These are phyloP conservation scores for Brachionus calyciflorus DNA, from an alignment of 1,140 invertebrate species.

Conservation along the genomic window DNA sequence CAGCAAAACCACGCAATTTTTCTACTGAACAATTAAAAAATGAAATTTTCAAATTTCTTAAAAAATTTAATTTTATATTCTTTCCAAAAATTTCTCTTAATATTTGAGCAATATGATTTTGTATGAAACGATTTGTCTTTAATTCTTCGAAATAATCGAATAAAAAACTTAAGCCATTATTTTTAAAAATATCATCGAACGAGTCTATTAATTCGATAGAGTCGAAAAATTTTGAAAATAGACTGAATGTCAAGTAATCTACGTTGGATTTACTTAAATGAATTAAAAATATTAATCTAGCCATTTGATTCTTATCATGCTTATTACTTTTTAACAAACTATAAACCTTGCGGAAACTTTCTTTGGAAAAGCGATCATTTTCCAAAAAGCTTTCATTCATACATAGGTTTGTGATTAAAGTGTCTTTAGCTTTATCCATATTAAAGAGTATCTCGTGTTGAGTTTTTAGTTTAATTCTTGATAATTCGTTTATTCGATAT, in stretches of 20 bases:
- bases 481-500: not conserved
- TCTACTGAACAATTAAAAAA: conserved; percentile 23
- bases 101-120: not conserved
- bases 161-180: not conserved
- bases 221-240: conserved; percentile 34
- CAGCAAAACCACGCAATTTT: conserved; percentile 7
- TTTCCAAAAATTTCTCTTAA: not conserved
- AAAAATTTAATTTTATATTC: not conserved
- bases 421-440: not conserved
- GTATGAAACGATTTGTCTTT: not conserved
- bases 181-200: not conserved
- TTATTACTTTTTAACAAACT: not conserved
- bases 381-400: conserved; percentile 8
- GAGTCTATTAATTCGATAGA: not conserved
- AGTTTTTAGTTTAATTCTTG: not conserved
- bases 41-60: not conserved
- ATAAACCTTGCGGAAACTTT: conserved; percentile 1
- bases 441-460: not conserved
- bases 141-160: not conserved
- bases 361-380: conserved; percentile 8
- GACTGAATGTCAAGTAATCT: conserved; percentile 7
- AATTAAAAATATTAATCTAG: not conserved
- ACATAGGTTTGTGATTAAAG: not conserved
- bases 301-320: not conserved
- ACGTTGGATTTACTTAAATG: conserved; percentile 12